phyloP scores from a whole-genome alignment of 2,797 vertebrate species.

The Enteromius viviparus region DNA sequence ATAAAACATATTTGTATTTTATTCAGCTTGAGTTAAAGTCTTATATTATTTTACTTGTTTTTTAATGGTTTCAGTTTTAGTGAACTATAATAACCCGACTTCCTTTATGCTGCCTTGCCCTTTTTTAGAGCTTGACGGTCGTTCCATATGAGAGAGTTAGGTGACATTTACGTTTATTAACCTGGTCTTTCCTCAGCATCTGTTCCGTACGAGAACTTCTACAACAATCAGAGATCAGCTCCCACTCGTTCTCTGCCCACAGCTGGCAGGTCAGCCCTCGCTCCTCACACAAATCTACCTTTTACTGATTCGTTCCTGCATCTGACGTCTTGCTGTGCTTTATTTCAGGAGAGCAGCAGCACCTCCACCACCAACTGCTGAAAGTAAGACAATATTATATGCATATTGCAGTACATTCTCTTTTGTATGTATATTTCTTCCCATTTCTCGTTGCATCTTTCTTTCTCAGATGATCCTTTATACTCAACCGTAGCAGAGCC shows the following conservation, averaged over 20 bases:
- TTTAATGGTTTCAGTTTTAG: neutral
- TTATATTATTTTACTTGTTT: neutral
- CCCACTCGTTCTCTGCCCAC: constrained; percentile 58
- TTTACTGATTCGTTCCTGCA: neutral
- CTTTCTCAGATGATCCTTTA: constrained; percentile 64
- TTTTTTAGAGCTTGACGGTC: neutral
- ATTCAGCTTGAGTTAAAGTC: neutral
- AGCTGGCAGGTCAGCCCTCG: constrained; percentile 64
- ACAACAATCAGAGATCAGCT: constrained; percentile 77
- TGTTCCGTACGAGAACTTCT: constrained; percentile 92
- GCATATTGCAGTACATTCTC: neutral
- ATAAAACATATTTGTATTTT: neutral
- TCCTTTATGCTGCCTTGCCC: neutral
- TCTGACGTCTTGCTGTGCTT: neutral
- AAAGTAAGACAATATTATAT: constrained; percentile 67
- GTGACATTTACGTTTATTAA: neutral
- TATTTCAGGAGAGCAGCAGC: constrained; percentile 79
- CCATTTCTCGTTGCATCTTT: constrained; percentile 17
- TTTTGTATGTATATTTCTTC: neutral
- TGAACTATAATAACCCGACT: neutral
- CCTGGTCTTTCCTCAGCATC: constrained; percentile 73
- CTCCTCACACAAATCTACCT: neutral
- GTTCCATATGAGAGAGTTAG: neutral
- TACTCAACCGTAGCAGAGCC: constrained; percentile 70
- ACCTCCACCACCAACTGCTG: constrained; percentile 73